These are phyloP conservation scores for Tinamus major DNA, from an alignment of 2,797 vertebrate species.

Conservation along the genomic window DNA sequence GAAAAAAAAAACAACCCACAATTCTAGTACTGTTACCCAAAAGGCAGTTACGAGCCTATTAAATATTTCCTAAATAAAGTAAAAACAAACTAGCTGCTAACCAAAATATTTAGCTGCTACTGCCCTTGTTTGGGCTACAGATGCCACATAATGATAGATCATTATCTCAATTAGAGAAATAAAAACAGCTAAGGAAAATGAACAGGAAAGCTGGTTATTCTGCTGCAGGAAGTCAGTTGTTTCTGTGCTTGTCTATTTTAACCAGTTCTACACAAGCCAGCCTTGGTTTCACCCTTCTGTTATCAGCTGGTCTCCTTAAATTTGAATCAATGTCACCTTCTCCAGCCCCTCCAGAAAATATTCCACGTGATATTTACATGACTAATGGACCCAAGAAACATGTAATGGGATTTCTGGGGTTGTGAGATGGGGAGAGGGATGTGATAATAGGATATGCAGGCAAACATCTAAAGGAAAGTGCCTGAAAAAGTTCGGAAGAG, in stretches of 20 bases:
- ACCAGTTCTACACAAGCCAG: accelerated
- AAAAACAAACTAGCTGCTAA: not conserved
- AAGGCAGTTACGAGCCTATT: not conserved
- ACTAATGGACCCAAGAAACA: not conserved
- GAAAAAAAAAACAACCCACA: not conserved
- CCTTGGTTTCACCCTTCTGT: not conserved
- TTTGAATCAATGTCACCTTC: accelerated
- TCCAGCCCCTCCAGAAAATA: not conserved
- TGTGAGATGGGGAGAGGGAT: not conserved
- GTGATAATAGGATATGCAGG: not conserved
- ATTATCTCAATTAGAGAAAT: not conserved
- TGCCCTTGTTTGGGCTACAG: not conserved
- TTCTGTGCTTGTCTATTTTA: not conserved
- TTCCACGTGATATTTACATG: accelerated
- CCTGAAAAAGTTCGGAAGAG: not conserved
- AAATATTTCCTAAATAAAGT: not conserved
- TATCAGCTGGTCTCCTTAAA: not conserved
- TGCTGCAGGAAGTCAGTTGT: not conserved
- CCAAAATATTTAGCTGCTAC: not conserved
- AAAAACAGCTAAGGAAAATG: not conserved
- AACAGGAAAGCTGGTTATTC: not conserved
- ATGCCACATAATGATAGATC: not conserved
- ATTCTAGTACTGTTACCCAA: not conserved
- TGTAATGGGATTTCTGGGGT: not conserved
- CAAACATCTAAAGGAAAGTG: not conserved